Evolutionary conservation across 2,888 invertebrate genomes (phyloP).

Genomic region (Hylaea fasciaria): DNA sequence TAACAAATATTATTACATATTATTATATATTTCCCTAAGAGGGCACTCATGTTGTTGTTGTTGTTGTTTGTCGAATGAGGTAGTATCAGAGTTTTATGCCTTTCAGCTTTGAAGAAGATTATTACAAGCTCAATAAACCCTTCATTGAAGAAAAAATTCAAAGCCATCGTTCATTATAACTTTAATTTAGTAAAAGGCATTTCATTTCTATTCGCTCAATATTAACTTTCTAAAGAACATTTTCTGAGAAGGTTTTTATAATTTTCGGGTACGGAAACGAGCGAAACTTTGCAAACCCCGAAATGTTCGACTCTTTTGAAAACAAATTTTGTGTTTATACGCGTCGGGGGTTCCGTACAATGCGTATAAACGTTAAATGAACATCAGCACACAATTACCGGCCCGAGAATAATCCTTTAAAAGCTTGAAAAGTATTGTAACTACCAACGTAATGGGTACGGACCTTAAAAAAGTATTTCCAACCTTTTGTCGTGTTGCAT

Average conservation of each 20-base stretch:
- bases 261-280: slow-evolving; percentile 36
- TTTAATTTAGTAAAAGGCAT: slow-evolving; percentile 19
- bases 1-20: too few relatives aligned
- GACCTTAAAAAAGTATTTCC: background rate
- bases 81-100: too few relatives aligned
- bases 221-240: slow-evolving; percentile 18
- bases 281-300: slow-evolving; percentile 14
- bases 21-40: too few relatives aligned
- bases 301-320: slow-evolving; percentile 21
- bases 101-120: too few relatives aligned
- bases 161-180: slow-evolving; percentile 1
- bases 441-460: slow-evolving; percentile 6
- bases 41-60: too few relatives aligned
- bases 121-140: background rate
- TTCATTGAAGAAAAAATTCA: background rate
- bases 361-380: slow-evolving; percentile 29
- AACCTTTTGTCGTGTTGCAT: slow-evolving; percentile 4
- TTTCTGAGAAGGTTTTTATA: slow-evolving; percentile 29
- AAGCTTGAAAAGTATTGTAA: slow-evolving; percentile 23
- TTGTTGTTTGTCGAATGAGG: too few relatives aligned
- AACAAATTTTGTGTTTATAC: slow-evolving; percentile 22
- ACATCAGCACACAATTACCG: slow-evolving; percentile 35
- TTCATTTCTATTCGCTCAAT: slow-evolving; percentile 6
- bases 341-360: slow-evolving; percentile 11
- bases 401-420: slow-evolving; percentile 34